phyloP scores from a whole-genome alignment of 2,797 vertebrate species.

The Channa striata region DNA sequence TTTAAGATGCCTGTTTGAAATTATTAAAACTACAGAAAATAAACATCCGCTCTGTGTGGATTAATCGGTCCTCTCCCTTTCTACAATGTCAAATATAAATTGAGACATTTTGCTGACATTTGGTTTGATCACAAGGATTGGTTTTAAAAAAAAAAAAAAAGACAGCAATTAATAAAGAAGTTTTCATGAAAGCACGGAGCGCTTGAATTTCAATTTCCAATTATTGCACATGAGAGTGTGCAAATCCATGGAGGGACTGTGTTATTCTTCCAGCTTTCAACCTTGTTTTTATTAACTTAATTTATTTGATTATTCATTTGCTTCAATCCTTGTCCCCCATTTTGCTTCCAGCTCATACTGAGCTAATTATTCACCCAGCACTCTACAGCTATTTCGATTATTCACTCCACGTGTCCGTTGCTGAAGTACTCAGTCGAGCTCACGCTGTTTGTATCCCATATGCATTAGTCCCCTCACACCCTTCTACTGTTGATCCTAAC shows the following conservation, averaged over 20 bases:
- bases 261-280: slow-evolving; percentile 38
- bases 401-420: slow-evolving; percentile 36
- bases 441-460: neutral
- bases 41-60: slow-evolving; percentile 3
- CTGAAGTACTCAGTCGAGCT: slow-evolving; percentile 10
- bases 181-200: neutral
- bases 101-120: slow-evolving; percentile 11
- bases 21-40: slow-evolving; percentile 19
- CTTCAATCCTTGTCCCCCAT: slow-evolving; percentile 51
- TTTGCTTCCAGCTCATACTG: slow-evolving; percentile 45
- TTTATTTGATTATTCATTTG: slow-evolving; percentile 65
- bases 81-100: slow-evolving; percentile 4
- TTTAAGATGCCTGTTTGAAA: neutral
- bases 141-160: slow-evolving; percentile 11
- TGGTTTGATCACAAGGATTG: slow-evolving; percentile 14
- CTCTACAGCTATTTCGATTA: slow-evolving; percentile 51
- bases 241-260: slow-evolving; percentile 17
- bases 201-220: slow-evolving; percentile 39
- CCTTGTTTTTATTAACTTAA: slow-evolving; percentile 40
- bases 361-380: slow-evolving; percentile 63
- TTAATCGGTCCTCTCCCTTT: slow-evolving; percentile 8
- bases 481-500: slow-evolving; percentile 10
- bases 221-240: slow-evolving; percentile 25
- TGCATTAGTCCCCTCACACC: neutral
- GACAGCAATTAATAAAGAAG: slow-evolving; percentile 18